Base-by-base conservation (phyloP, 2,797 vertebrate genomes). In the Urosaurus nigricauda region DNA sequence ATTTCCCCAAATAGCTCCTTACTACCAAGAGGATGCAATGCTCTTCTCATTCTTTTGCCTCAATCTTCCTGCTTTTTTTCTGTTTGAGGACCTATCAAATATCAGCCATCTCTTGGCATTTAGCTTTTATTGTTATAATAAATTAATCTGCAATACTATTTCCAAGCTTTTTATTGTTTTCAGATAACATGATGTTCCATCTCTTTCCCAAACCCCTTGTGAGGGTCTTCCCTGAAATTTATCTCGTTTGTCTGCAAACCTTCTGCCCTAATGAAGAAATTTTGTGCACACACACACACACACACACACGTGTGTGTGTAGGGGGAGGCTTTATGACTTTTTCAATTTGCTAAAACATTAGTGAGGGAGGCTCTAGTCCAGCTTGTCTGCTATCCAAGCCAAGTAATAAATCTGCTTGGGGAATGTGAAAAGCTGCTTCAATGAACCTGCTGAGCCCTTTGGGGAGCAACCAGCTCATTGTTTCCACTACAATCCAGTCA, bases 271-370 rank as follows among this genome's bases (percentile, higher is more conserved):
- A 93, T 21, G 35, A 86, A 86, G 79, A 84, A 79, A 79, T 86
- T 75, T 77, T 92, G 94, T 91, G 90, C 88, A 79, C 37, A 21
- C 17, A 79, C 37, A 21, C 88, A 79, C 37, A 21, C 17, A 79
- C 37, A 21, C 17, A 19, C 19, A 16, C 90, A 92, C 92, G 90
- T 90, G 89, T 77, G 14, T 58, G 56, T 77, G 74, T 71, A 17
- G 1, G 16, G 63, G 80, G 86, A 89, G 93, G 86, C 89, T 95
- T 95, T 95, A 94, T 93, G 92, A 90, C 92, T 93, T 92, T 89
- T 93, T 86, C 93, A 92, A 87, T 94, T 90, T 89, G 87, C 68
- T 86, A 89, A 90, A 93, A 93, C 65, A 0, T 93, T 93, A 90
- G 90, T 29, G 83, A 89, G 89, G 56, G 89, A 93, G 87, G 91